Base-by-base conservation (phyloP, 1,140 invertebrate species). In the Cyphomyrmex costatus region DNA sequence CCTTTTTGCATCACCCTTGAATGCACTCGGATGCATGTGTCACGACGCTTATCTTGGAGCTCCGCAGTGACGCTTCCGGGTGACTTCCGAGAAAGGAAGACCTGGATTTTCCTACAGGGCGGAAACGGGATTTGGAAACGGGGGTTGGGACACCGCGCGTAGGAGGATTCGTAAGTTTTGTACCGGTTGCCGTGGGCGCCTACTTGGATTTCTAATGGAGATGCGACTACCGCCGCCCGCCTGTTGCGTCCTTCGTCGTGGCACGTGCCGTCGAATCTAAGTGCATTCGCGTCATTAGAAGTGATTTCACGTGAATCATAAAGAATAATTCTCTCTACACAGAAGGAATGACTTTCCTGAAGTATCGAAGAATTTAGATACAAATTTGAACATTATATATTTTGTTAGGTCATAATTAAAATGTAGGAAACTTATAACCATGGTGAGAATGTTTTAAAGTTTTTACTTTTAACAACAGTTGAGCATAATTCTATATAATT, bases 191-290 rank as follows among this genome's bases (percentile, higher is more conserved):
- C 24, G 79, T 21, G 21, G 71, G 63, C 70, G 60, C 66, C 70
- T 91, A 92, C 90, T 93, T 92, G 90, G 89, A 92, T 93, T 93
- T 93, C 91, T 91, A 91, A 94, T 91, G 87, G 92, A 92, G 90
- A 89, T 79, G 85, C 87, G 74, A 80, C 86, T 56, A 85, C 80
- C 85, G 83, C 84, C 70, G 83, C 84, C 70, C 68, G 93, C 93
- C 93, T 94, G 93, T 94, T 94, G 93, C 93, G 88, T 90, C 42
- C 21, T 27, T 68, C 89, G 90, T 90, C 90, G 14, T 21, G 58
- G 58, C 88, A 86, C 88, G 88, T 86, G 88, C 73, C 53, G n/a
- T 10, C 27, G 63, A 66, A 73, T 61, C 21, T 36, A 73, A 73
- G 71, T 42, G 53, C 68, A 19, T 27, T 82, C 27, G 27, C 56